phyloP scores from a whole-genome alignment of 2,113 vertebrate genomes.

The Rattus norvegicus region GRCr8 NC_086020.1:37970001-37970500 shows the following conservation, averaged over 20 bases:
- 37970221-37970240: conserved; percentile 53
- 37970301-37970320: conserved; percentile 80
- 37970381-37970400: conserved; percentile 65
- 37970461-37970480: background rate
- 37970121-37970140: background rate
- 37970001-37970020: conserved; percentile 65
- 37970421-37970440: conserved; percentile 1
- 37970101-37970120: background rate
- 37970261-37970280: conserved; percentile 59
- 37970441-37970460: conserved; percentile 41
- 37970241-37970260: conserved; percentile 56
- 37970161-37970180: background rate
- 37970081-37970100: conserved; percentile 53
- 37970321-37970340: conserved; percentile 71
- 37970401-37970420: conserved; percentile 59
- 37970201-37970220: conserved; percentile 32
- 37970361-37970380: conserved; percentile 70
- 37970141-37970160: background rate
- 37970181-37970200: conserved; percentile 43
- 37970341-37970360: conserved; percentile 72
- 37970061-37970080: conserved; percentile 10
- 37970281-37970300: conserved; percentile 71
- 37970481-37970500: background rate
- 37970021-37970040: conserved; percentile 71
- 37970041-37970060: conserved; percentile 49